Percentiles rank a stretch among this genome's conserved stretches.
These are phyloP conservation scores for Marronus borbonicus DNA, from an alignment of 2,888 invertebrate genomes.

Conservation along the genomic window DNA sequence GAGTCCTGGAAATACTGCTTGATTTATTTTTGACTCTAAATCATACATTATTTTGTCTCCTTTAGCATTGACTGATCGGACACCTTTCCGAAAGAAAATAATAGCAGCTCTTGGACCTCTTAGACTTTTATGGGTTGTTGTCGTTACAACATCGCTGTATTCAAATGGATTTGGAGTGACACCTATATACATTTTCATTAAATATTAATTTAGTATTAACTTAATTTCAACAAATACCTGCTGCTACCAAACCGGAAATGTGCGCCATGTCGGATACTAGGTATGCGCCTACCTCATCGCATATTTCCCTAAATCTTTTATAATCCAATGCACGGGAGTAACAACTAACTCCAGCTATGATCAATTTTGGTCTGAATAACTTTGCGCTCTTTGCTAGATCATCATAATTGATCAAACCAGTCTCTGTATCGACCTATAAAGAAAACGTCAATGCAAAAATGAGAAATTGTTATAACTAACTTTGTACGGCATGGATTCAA, in stretches of 20 bases:
- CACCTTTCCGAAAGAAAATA: slow-evolving; percentile 94
- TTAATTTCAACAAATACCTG: slow-evolving; percentile 71
- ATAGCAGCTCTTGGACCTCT: slow-evolving; percentile 91
- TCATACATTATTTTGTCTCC: slow-evolving; percentile 92
- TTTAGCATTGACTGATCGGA: slow-evolving; percentile 83
- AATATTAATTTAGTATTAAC: not conserved
- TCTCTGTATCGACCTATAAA: slow-evolving; percentile 77
- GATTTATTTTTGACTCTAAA: slow-evolving; percentile 89
- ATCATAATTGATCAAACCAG: slow-evolving; percentile 95
- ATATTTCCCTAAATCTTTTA: slow-evolving; percentile 87
- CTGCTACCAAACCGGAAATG: slow-evolving; percentile 92
- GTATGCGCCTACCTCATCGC: slow-evolving; percentile 88
- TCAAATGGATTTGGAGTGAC: slow-evolving; percentile 92
- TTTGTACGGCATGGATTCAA: slow-evolving; percentile 99
- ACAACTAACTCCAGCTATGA: slow-evolving; percentile 95
- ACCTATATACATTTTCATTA: slow-evolving; percentile 66
- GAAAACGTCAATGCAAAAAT: not conserved
- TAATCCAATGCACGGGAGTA: slow-evolving; percentile 96
- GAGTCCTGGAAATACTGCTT: slow-evolving; percentile 92
- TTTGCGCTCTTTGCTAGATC: slow-evolving; percentile 85
- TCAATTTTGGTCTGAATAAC: slow-evolving; percentile 92
- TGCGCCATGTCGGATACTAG: slow-evolving; percentile 98
- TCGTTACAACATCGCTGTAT: slow-evolving; percentile 92
- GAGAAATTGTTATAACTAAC: slow-evolving; percentile 68
- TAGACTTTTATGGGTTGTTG: slow-evolving; percentile 96